These are phyloP conservation scores for Acrocephalus arundinaceus DNA, from an alignment of 2,113 vertebrate genomes.

Conservation along the genomic window DNA sequence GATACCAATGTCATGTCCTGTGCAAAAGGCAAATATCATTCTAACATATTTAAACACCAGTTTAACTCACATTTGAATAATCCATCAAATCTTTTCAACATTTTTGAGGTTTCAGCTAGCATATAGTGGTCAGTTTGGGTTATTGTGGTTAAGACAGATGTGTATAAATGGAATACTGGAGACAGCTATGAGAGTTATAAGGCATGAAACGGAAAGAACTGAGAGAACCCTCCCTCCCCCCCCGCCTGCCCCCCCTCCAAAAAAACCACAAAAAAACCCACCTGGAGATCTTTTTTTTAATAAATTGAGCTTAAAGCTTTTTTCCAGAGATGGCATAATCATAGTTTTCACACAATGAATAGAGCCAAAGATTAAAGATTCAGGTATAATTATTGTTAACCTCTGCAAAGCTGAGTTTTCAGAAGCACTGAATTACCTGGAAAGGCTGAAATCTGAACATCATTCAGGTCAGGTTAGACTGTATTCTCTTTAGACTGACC, in stretches of 20 bases:
- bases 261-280: neutral
- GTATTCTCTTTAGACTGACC: neutral
- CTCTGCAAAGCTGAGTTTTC: neutral
- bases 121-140: neutral
- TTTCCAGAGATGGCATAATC: neutral
- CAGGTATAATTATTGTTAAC: neutral
- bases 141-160: neutral
- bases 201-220: neutral
- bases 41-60: neutral
- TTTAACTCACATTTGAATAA: neutral
- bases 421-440: neutral
- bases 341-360: neutral
- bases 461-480: neutral
- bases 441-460: neutral
- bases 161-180: neutral
- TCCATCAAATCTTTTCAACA: neutral
- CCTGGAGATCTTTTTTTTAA: neutral
- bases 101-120: neutral
- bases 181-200: neutral
- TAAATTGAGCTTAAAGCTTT: neutral
- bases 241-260: too few species aligned
- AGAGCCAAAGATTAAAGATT: neutral
- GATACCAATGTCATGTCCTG: neutral
- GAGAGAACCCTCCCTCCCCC: too few species aligned
- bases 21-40: neutral